Evolutionary conservation across 2,797 vertebrate species (phyloP).

Genomic region (Urosaurus nigricauda): DNA sequence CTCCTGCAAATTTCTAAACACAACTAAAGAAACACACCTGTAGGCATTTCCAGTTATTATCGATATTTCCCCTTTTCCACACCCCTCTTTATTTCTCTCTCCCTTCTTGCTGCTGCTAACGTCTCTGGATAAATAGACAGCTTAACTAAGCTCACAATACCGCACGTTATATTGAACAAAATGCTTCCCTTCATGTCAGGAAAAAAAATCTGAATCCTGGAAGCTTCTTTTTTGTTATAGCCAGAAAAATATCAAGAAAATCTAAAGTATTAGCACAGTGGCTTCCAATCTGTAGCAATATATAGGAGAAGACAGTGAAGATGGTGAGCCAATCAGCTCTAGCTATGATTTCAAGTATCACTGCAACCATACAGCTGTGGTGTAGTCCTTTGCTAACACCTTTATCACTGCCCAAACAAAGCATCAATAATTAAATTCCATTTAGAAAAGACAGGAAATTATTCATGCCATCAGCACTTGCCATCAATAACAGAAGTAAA

Average conservation of each 20-base stretch:
- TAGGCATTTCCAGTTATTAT: background rate
- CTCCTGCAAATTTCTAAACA: background rate
- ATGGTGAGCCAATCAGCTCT: background rate
- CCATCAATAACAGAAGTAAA: constrained; percentile 80
- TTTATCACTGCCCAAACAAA: constrained; percentile 79
- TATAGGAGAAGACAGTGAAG: background rate
- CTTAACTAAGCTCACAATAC: background rate
- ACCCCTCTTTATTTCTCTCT: background rate
- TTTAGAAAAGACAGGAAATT: constrained; percentile 82
- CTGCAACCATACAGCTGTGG: constrained; percentile 27
- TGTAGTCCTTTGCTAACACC: constrained; percentile 69
- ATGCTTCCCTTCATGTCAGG: background rate
- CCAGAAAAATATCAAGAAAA: background rate
- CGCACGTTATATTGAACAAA: background rate
- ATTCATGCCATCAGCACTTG: constrained; percentile 80
- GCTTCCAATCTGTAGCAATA: constrained; percentile 17
- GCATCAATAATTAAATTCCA: constrained; percentile 84
- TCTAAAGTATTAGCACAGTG: background rate
- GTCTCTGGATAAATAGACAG: background rate
- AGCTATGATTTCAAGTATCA: constrained; percentile 37
- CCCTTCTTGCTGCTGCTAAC: background rate
- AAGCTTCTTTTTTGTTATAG: background rate
- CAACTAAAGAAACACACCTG: background rate
- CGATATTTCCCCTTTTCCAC: background rate
- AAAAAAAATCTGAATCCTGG: background rate